These are phyloP conservation scores for Oligia fasciuncula DNA, from an alignment of 2,888 invertebrate species.

Conservation along the genomic window DNA sequence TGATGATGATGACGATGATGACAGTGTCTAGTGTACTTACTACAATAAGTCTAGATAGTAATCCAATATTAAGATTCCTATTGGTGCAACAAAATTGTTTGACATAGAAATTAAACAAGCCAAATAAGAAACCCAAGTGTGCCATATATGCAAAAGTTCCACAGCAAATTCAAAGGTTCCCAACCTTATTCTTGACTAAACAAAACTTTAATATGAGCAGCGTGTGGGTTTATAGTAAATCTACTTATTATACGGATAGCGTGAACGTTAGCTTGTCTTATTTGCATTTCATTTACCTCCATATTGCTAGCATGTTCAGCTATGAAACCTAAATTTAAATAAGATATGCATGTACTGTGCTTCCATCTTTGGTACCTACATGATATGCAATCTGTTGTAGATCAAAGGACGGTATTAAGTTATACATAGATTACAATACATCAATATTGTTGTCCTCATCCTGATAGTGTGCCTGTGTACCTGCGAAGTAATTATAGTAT, in stretches of 20 bases:
- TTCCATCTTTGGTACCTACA: slow-evolving; percentile 2
- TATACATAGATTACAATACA: slow-evolving; percentile 38
- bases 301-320: slow-evolving; percentile 41
- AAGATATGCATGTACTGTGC: slow-evolving; percentile 42
- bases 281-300: slow-evolving; percentile 56
- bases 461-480: neutral
- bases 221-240: slow-evolving; percentile 42
- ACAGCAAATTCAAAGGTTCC: slow-evolving; percentile 5
- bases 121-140: neutral
- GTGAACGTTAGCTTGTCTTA: slow-evolving; percentile 41
- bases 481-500: neutral
- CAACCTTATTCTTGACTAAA: slow-evolving; percentile 28
- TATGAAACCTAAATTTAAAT: slow-evolving; percentile 55
- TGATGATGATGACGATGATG: neutral
- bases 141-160: neutral
- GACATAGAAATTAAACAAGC: neutral
- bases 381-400: slow-evolving; percentile 11
- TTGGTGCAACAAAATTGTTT: neutral
- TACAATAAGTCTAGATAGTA: neutral
- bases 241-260: slow-evolving; percentile 36
- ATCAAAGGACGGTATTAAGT: slow-evolving; percentile 42
- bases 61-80: neutral
- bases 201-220: slow-evolving; percentile 38
- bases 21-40: neutral
- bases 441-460: neutral